Evolutionary conservation across 1,140 invertebrate genomes (phyloP), one percentile per base, ranked within the genome.

Genomic region (Diachasma alloeum): DNA sequence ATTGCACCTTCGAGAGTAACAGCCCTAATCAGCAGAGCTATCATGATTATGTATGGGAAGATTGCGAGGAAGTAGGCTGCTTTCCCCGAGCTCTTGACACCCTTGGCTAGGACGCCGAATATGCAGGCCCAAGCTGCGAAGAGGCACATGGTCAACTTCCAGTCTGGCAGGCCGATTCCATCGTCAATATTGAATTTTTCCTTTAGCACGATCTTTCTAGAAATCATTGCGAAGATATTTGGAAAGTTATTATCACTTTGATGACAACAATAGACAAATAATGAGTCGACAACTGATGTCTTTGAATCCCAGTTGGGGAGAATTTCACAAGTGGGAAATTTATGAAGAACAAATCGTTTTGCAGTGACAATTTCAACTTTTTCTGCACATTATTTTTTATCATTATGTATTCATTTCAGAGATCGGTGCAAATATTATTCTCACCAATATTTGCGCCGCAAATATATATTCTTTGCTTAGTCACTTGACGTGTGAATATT

Each of bases 41-140:
- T 86, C 84, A 96, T 91, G 0, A 95, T 91, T 4, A 95, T 84
- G 82, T 96, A 95, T 0, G 94, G 94, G 81, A 95, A 95, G 10
- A 95, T 86, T 0, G 94, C 94, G 4, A 94, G 90, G 76, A 95
- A 94, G 75, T 95, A 95, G 0, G 92, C 92, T 0, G 91, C 90
- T 83, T 93, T 93, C 71, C 93, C 93, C 0, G 92, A 91, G 72
- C 91, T 91, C 74, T 91, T 91, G 9, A 95, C 93, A 31, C 94
- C 94, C 91, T 81, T 92, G 87, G 73, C 83, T 13, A 95, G 88
- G 37, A 93, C 92, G 15, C 91, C 86, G 81, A 92, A 94, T 53
- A 95, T 92, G n/a, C 92, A 86, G 24, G 92, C 80, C 95, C 95
- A 96, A 8, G 93, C 93, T 36, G 92, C 86, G 10, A 94, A 84